phyloP scores from a whole-genome alignment of 2,888 invertebrate species.

The Oligia latruncula region DNA sequence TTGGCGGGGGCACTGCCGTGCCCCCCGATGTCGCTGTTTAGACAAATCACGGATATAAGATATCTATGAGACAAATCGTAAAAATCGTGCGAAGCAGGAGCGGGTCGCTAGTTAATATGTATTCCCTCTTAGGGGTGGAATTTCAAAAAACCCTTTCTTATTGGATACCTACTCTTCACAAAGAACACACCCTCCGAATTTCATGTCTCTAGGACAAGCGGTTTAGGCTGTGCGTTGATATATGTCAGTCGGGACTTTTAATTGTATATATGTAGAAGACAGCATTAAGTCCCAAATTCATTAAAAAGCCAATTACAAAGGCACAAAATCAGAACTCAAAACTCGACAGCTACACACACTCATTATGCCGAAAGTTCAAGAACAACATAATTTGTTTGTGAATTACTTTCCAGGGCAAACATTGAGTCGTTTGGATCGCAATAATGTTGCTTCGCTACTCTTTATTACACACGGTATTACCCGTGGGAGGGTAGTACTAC shows the following conservation, averaged over 20 bases:
- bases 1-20: too few relatives aligned
- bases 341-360: slow-evolving; percentile 50
- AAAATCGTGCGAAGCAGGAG: too few relatives aligned
- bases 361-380: slow-evolving; percentile 66
- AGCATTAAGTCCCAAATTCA: slow-evolving; percentile 5
- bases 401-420: slow-evolving; percentile 67
- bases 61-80: too few relatives aligned
- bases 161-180: too few relatives aligned
- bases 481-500: slow-evolving; percentile 68
- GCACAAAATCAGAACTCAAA: slow-evolving; percentile 27
- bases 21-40: too few relatives aligned
- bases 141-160: too few relatives aligned
- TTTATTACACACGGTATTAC: slow-evolving; percentile 75
- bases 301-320: slow-evolving; percentile 43
- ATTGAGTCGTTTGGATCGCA: slow-evolving; percentile 65
- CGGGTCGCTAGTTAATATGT: background rate
- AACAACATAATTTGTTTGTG: slow-evolving; percentile 71
- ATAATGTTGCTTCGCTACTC: slow-evolving; percentile 71
- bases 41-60: too few relatives aligned
- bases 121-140: background rate
- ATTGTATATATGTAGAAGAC: background rate
- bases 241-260: too few relatives aligned
- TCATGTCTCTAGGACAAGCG: too few relatives aligned
- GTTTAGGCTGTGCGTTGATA: too few relatives aligned
- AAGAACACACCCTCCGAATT: too few relatives aligned